phyloP scores from a whole-genome alignment of 1,140 invertebrate species.

The Doryteuthis pealeii region DNA sequence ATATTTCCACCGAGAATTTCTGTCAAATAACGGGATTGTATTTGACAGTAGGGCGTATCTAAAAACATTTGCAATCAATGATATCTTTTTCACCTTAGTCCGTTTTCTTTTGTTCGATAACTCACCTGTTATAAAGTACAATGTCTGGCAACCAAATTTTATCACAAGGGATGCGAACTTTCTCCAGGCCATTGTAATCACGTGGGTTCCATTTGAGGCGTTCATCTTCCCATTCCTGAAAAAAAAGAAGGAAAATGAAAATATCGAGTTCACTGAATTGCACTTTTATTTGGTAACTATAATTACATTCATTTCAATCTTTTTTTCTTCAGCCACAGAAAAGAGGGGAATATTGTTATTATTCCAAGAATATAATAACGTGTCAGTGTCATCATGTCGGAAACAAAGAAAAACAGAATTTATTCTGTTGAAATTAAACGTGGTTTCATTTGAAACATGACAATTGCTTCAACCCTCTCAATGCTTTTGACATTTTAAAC shows the following conservation, averaged over 20 bases:
- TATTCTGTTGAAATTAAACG: too few species aligned
- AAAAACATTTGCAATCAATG: background rate
- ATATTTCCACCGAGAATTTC: background rate
- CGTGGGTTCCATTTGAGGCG: constrained; percentile 62
- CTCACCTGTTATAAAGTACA: constrained; percentile 65
- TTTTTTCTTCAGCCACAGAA: too few species aligned
- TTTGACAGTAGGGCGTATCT: background rate
- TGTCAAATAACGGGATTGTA: background rate
- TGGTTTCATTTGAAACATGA: too few species aligned
- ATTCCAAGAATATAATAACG: too few species aligned
- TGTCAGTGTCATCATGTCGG: too few species aligned
- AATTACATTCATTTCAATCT: too few species aligned
- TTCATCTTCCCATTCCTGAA: constrained; percentile 65
- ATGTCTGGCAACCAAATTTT: constrained; percentile 66
- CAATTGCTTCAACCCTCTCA: too few species aligned
- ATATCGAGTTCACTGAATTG: background rate
- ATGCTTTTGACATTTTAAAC: too few species aligned
- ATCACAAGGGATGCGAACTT: constrained; percentile 63
- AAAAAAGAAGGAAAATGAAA: constrained; percentile 5
- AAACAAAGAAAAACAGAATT: too few species aligned
- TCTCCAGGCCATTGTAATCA: constrained; percentile 60
- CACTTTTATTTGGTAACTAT: background rate
- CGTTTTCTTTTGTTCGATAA: too few species aligned
- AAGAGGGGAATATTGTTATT: too few species aligned
- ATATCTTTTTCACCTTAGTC: too few species aligned